Percentiles rank a stretch among this genome's conserved stretches.
Evolutionary conservation across 2,113 vertebrate species (phyloP).

Genomic region (Gobio gobio): DNA sequence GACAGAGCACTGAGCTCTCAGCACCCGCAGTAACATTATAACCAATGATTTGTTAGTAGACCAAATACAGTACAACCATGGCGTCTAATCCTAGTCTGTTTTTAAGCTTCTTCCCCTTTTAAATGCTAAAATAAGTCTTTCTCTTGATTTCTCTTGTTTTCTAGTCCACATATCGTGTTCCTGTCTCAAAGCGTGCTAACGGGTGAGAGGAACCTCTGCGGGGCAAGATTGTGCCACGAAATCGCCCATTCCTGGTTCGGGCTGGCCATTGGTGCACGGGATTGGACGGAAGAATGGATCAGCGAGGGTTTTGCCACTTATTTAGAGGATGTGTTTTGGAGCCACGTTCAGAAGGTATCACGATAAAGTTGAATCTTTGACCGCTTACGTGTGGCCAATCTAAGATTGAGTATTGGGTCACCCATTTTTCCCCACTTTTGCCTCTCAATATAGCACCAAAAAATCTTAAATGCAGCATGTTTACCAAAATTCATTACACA

Average conservation of each 20-base stretch:
- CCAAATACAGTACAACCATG: background rate
- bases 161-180: constrained; percentile 94
- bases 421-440: background rate
- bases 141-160: constrained; percentile 50
- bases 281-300: constrained; percentile 98
- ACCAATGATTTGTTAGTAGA: constrained; percentile 22
- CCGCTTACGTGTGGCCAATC: background rate
- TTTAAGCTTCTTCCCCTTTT: background rate
- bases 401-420: background rate
- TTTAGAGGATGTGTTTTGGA: constrained; percentile 92
- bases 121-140: constrained; percentile 1
- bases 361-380: background rate
- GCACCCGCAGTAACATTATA: constrained; percentile 24
- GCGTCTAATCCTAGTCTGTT: constrained; percentile 8
- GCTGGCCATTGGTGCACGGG: constrained; percentile 89
- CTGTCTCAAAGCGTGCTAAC: constrained; percentile 89
- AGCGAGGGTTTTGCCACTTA: constrained; percentile 96
- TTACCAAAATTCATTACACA: background rate
- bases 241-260: constrained; percentile 98
- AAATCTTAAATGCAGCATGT: background rate
- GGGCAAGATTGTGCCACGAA: constrained; percentile 92
- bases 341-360: constrained; percentile 84
- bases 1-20: constrained; percentile 7
- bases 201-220: constrained; percentile 79
- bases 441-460: background rate